Evolutionary conservation across 2,797 vertebrate species (phyloP).

Genomic region (Cyclura pinguis): DNA sequence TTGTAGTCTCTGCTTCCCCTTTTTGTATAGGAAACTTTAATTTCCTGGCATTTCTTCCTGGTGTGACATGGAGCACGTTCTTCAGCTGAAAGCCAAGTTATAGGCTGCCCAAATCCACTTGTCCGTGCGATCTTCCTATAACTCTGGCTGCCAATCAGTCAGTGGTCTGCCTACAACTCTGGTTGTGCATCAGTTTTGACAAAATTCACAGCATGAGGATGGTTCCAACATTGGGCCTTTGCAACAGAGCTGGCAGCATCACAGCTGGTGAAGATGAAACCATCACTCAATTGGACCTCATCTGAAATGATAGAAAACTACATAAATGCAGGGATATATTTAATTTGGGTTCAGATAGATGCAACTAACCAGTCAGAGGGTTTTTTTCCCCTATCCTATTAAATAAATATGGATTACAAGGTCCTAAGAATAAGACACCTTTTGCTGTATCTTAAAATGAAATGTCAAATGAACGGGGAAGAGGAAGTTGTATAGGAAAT

Average conservation of each 20-base stretch:
- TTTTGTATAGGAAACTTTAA: not conserved
- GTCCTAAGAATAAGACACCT: conserved; percentile 34
- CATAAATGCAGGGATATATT: not conserved
- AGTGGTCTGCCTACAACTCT: not conserved
- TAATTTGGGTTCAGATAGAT: not conserved
- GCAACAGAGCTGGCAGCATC: not conserved
- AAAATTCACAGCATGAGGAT: not conserved
- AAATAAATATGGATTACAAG: not conserved
- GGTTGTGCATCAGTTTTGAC: not conserved
- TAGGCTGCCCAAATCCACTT: too few relatives aligned
- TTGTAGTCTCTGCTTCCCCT: not conserved
- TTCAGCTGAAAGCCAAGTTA: not conserved
- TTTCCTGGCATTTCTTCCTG: not conserved
- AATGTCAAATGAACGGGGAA: conserved; percentile 41
- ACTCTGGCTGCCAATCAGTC: too few relatives aligned
- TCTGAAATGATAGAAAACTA: conserved; percentile 24
- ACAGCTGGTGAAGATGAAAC: conserved; percentile 21
- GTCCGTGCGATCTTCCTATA: too few relatives aligned
- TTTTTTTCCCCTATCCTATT: not conserved
- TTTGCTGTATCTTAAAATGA: conserved; percentile 19
- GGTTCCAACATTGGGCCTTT: not conserved
- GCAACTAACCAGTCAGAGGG: not conserved
- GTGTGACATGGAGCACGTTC: not conserved
- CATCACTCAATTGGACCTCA: not conserved
- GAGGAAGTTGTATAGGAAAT: conserved; percentile 22